Base-by-base conservation (phyloP, 2,888 invertebrate species). In the Molanna angustata region DNA sequence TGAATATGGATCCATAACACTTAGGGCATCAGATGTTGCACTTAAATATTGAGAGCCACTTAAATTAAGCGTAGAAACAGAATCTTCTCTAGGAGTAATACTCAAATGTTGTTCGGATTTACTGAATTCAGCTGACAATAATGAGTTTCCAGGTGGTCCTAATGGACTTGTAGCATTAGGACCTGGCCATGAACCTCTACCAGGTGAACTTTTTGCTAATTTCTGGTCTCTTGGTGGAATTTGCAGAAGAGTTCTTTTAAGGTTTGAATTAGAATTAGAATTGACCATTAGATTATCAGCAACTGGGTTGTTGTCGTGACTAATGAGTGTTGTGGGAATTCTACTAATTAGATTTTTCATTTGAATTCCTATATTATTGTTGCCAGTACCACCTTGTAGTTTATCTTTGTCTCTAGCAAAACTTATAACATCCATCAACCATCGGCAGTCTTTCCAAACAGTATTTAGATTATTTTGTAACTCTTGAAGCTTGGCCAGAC, bases 341-440 rank as follows among this genome's bases (percentile, higher is more conserved):
- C 59, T 48, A 22, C 52, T 56, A 11, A 59, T 59, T 22, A 60
- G 44, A 50, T 60, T 58, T 63, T 73, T 76, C 62, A 78, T 68
- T 61, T 74, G 64, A 67, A 74, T 74, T 43, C 66, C 69, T 21
- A 64, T 63, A 52, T 69, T 71, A 50, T 66, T 70, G 46, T 66
- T 68, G 39, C 81, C 74, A 22, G 79, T 78, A 56, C 71, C 70
- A 2, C 69, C 67, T 1, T 67, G 65, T 7, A 72, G 67, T 60
- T 74, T 76, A 58, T 74, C 77, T 61, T 74, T 77, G 56, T 97
- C 97, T 56, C 98, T 81, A 1, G 97, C 95, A 67, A 93, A 93
- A 0, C 91, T 86, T 49, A 98, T 93, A 4, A 96, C 87, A 66
- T 97, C 95, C 84, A 95, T 91, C 16, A 98, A 80, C 98, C 98